phyloP scores from a whole-genome alignment of 2,113 vertebrate genomes.

The Alexandromys fortis region DNA sequence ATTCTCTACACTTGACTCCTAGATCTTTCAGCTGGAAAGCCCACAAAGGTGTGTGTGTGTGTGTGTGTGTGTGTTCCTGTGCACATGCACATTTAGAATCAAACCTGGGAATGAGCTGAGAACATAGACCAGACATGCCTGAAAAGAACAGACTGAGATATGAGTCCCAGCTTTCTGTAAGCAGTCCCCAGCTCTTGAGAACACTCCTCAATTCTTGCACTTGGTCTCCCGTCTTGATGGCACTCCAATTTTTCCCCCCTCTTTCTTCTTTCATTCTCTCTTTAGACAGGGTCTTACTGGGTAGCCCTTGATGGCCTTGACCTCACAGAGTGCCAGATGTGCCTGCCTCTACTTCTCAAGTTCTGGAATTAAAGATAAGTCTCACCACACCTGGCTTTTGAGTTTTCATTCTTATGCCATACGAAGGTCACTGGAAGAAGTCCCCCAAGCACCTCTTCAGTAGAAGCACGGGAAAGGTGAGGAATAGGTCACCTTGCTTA shows the following conservation, averaged over 20 bases:
- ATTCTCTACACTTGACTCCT: background rate
- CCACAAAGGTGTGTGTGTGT: background rate
- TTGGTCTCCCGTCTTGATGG: background rate
- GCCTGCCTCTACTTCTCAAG: background rate
- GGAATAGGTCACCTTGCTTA: background rate
- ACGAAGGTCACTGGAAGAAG: rapidly evolving
- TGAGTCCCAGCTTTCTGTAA: rapidly evolving
- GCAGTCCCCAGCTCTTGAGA: no score
- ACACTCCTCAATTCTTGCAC: rapidly evolving
- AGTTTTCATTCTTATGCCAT: background rate
- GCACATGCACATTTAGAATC: background rate
- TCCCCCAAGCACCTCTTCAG: background rate
- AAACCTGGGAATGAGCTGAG: background rate
- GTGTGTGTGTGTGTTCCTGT: no score
- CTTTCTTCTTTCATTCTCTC: background rate
- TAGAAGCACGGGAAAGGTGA: background rate
- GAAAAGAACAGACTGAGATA: background rate
- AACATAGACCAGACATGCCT: background rate
- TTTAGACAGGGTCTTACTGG: background rate
- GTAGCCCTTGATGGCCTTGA: background rate
- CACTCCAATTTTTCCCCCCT: background rate
- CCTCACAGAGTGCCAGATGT: background rate
- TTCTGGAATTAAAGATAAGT: background rate
- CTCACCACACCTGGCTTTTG: background rate
- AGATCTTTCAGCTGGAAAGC: background rate